phyloP scores from a whole-genome alignment of 1,140 invertebrate genomes.

The Lepidotrigona ventralis region DNA sequence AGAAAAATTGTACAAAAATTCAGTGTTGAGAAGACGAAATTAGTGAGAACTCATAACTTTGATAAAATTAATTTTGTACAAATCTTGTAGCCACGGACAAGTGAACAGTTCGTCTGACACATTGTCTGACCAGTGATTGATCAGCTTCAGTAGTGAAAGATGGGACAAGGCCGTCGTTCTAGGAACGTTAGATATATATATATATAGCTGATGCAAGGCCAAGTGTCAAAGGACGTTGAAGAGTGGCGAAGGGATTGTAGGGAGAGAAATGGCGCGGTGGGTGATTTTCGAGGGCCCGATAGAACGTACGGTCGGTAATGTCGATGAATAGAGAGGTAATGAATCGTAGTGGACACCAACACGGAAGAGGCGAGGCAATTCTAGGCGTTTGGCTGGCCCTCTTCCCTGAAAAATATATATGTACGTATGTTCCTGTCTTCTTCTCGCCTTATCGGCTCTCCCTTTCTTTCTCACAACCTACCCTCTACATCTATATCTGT shows the following conservation, averaged over 20 bases:
- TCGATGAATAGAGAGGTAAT: slow-evolving; percentile 80
- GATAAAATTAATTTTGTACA: background rate
- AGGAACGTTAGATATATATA: slow-evolving; percentile 8
- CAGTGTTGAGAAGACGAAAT: background rate
- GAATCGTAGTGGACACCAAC: slow-evolving; percentile 79
- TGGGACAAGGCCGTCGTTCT: background rate
- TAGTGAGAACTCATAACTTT: too few relatives aligned
- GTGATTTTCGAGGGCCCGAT: slow-evolving; percentile 60
- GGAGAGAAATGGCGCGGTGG: slow-evolving; percentile 28
- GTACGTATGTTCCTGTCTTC: background rate
- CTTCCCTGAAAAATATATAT: slow-evolving; percentile 72
- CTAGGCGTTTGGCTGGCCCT: slow-evolving; percentile 71
- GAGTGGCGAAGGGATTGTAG: slow-evolving; percentile 35
- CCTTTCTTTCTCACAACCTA: slow-evolving; percentile 17
- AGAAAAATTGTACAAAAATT: too few relatives aligned
- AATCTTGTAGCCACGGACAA: background rate
- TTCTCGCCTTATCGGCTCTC: background rate
- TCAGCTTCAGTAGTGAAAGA: background rate
- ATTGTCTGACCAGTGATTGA: background rate
- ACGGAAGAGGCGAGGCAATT: slow-evolving; percentile 79
- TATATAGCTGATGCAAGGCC: slow-evolving; percentile 35
- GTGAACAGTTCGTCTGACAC: background rate
- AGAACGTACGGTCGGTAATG: slow-evolving; percentile 65
- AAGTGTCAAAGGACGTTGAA: slow-evolving; percentile 52
- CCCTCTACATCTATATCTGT: slow-evolving; percentile 8